These are phyloP conservation scores for Branchinecta lindahli DNA, from an alignment of 1,140 invertebrate genomes.

Conservation along the genomic window DNA sequence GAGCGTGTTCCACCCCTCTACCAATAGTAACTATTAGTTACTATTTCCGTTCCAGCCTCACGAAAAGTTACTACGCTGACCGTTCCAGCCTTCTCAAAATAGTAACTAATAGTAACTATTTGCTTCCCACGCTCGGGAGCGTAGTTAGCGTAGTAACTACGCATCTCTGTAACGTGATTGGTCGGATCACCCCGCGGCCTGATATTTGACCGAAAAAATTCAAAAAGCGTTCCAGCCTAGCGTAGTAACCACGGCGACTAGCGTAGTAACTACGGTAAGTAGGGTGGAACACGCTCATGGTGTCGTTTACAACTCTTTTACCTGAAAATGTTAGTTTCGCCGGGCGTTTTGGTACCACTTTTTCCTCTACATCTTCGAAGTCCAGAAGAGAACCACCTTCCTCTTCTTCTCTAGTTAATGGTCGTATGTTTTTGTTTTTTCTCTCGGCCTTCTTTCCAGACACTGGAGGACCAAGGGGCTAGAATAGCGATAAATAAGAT, in stretches of 20 bases:
- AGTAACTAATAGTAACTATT: too few species aligned
- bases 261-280: too few species aligned
- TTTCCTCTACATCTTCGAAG: not conserved
- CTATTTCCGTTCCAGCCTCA: too few species aligned
- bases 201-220: not conserved
- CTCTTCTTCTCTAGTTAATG: conserved; percentile 15
- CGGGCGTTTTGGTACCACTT: conserved; percentile 2
- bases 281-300: too few species aligned
- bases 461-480: conserved; percentile 7
- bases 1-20: too few species aligned
- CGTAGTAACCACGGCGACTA: not conserved
- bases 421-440: conserved; percentile 16
- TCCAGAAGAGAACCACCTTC: not conserved
- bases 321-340: conserved; percentile 2
- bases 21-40: too few species aligned
- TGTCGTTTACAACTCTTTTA: not conserved
- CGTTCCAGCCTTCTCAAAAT: too few species aligned
- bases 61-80: too few species aligned
- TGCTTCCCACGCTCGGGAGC: too few species aligned
- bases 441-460: not conserved
- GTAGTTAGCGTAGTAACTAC: too few species aligned
- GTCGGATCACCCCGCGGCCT: too few species aligned
- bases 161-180: too few species aligned
- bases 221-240: not conserved
- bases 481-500: not conserved